These are phyloP conservation scores for Chanos chanos DNA, from an alignment of 2,797 vertebrate species.

Conservation along the genomic window DNA sequence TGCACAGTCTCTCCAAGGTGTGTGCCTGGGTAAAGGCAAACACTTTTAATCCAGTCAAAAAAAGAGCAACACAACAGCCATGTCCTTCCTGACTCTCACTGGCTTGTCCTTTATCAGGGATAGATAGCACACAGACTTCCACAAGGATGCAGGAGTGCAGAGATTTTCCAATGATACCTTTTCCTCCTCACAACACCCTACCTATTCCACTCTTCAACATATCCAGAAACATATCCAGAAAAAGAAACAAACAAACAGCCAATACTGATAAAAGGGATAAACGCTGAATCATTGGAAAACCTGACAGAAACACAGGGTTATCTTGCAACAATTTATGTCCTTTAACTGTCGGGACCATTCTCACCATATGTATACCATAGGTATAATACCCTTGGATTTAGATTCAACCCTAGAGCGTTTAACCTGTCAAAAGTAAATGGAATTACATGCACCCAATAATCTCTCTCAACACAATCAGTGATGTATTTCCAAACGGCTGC, in stretches of 20 bases:
- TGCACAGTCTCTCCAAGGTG: background rate
- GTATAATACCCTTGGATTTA: too few species aligned
- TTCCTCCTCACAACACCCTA: slow-evolving; percentile 13
- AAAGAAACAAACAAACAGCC: too few species aligned
- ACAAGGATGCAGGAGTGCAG: slow-evolving; percentile 38
- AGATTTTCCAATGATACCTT: slow-evolving; percentile 41
- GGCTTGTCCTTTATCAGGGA: slow-evolving; percentile 49
- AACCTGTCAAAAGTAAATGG: background rate
- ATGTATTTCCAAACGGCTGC: slow-evolving; percentile 9
- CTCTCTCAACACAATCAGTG: background rate
- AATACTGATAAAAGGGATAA: too few species aligned
- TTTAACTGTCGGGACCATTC: too few species aligned
- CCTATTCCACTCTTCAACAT: slow-evolving; percentile 30
- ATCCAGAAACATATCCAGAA: slow-evolving; percentile 22
- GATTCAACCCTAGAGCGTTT: background rate
- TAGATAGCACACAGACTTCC: slow-evolving; percentile 54
- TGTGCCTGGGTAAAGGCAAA: background rate
- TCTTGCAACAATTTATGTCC: too few species aligned
- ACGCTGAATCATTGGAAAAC: too few species aligned
- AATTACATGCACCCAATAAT: background rate
- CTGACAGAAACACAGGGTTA: too few species aligned
- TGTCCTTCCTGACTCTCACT: slow-evolving; percentile 33
- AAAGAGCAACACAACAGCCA: slow-evolving; percentile 33
- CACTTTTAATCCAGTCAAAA: slow-evolving; percentile 48
- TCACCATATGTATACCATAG: too few species aligned